Conservation (phyloP, 1,140 invertebrate genomes). For the Aphidius gifuensis region DNA sequence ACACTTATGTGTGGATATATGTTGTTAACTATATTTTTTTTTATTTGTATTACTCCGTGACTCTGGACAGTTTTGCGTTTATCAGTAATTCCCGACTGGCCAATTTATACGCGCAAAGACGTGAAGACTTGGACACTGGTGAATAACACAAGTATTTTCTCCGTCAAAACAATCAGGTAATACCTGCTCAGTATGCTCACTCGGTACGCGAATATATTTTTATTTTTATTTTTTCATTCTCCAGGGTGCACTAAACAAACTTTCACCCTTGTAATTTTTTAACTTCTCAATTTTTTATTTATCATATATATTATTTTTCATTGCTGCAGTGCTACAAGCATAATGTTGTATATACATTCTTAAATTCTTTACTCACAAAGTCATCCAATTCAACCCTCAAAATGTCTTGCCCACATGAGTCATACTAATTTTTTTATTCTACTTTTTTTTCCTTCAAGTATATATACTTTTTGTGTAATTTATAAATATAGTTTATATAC, state of each 20-base stretch:
- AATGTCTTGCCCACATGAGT: too few relatives aligned
- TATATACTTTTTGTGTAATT: conserved; percentile 34
- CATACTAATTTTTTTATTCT: too few relatives aligned
- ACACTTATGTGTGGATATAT: neutral
- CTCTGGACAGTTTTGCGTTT: conserved; percentile 29
- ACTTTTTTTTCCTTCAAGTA: conserved; percentile 31
- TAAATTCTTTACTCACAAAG: conserved; percentile 13
- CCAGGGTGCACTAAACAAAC: conserved; percentile 43
- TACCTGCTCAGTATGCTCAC: conserved; percentile 52
- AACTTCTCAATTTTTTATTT: conserved; percentile 6
- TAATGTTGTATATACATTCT: neutral
- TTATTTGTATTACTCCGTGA: conserved; percentile 13
- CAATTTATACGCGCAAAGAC: conserved; percentile 32
- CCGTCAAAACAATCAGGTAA: conserved; percentile 51
- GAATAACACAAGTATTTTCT: conserved; percentile 15
- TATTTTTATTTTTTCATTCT: conserved; percentile 28
- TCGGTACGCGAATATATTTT: conserved; percentile 27
- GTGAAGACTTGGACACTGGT: conserved; percentile 10
- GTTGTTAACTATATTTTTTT: neutral
- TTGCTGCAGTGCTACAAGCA: too few relatives aligned
- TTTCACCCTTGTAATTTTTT: conserved; percentile 1
- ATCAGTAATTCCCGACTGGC: conserved; percentile 38
- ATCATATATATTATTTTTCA: conserved; percentile 3
- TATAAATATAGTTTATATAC: conserved; percentile 42
- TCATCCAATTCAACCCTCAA: neutral